These are phyloP conservation scores for Panagrolaimus sp. DNA, from an alignment of 1,140 invertebrate genomes.

Conservation along the genomic window DNA sequence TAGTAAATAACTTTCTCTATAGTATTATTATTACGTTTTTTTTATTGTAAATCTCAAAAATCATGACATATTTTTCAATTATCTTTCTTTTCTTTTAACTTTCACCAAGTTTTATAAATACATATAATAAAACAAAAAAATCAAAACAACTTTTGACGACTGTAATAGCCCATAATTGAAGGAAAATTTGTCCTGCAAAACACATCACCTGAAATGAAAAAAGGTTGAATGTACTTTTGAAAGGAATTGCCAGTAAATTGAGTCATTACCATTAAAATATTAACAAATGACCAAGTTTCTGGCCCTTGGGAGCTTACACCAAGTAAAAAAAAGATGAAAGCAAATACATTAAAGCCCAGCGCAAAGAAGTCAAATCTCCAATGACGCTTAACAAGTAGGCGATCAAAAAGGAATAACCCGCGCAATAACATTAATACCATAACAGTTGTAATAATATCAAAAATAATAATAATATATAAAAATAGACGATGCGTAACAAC, in stretches of 20 bases:
- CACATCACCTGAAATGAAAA: conserved; percentile 14
- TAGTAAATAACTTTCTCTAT: too few species aligned
- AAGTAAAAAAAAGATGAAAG: conserved; percentile 4
- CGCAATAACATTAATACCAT: conserved; percentile 12
- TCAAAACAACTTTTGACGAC: conserved; percentile 3
- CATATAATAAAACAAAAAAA: not conserved
- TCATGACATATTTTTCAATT: too few species aligned
- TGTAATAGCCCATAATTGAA: conserved; percentile 12
- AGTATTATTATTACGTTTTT: too few species aligned
- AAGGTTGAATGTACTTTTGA: not conserved
- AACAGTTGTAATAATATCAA: conserved; percentile 26
- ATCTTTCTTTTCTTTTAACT: not conserved
- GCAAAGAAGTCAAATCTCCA: conserved; percentile 17
- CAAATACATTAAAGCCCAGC: conserved; percentile 12
- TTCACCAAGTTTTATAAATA: conserved; percentile 10
- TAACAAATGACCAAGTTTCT: conserved; percentile 16
- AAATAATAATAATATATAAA: conserved; percentile 27
- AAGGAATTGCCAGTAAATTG: not conserved
- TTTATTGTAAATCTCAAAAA: too few species aligned
- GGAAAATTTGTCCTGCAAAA: conserved; percentile 15
- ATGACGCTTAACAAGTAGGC: not conserved
- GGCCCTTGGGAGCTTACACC: conserved; percentile 15
- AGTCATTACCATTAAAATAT: conserved; percentile 12
- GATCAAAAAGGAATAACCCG: not conserved
- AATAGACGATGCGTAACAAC: conserved; percentile 30